phyloP scores from a whole-genome alignment of 35 echinoderm and acorn worm species.

The Ptychodera flava region DNA sequence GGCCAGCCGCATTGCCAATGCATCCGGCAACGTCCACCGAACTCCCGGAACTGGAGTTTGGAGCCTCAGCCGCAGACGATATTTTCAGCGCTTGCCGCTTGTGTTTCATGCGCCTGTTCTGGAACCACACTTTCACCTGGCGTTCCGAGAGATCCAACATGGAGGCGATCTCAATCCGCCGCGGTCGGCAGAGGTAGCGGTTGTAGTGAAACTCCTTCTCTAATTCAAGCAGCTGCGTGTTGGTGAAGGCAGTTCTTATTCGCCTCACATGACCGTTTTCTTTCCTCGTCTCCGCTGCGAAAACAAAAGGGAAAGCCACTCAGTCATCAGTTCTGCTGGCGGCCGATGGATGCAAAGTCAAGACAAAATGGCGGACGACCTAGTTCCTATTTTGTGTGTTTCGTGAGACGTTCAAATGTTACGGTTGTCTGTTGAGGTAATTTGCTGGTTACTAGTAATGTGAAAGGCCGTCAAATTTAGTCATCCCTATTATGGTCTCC shows the following conservation, averaged over 20 bases:
- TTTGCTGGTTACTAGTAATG: too few relatives aligned
- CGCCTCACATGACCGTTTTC: slow-evolving; percentile 33
- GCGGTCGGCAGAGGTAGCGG: slow-evolving; percentile 78
- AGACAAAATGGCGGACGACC: background rate
- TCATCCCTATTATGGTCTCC: too few relatives aligned
- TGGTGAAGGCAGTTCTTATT: slow-evolving; percentile 84
- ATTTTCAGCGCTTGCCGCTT: slow-evolving; percentile 1
- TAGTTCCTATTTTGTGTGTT: too few relatives aligned
- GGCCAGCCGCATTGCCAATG: too few relatives aligned
- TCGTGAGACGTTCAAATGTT: too few relatives aligned
- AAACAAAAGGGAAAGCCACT: background rate
- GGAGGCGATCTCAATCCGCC: slow-evolving; percentile 89
- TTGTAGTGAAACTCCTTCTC: slow-evolving; percentile 90
- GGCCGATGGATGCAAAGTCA: too few relatives aligned
- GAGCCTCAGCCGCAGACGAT: too few relatives aligned
- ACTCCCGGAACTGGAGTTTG: too few relatives aligned
- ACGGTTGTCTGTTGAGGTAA: too few relatives aligned
- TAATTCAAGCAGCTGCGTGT: slow-evolving; percentile 85
- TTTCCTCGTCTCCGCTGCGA: background rate
- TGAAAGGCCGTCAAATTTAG: too few relatives aligned
- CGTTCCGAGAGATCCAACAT: slow-evolving; percentile 80
- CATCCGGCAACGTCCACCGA: too few relatives aligned
- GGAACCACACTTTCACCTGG: slow-evolving; percentile 48
- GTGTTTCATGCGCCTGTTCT: slow-evolving; percentile 16
- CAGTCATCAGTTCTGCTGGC: background rate